These are phyloP conservation scores for Catocala fraxini DNA, from an alignment of 2,888 invertebrate genomes.

Conservation along the genomic window DNA sequence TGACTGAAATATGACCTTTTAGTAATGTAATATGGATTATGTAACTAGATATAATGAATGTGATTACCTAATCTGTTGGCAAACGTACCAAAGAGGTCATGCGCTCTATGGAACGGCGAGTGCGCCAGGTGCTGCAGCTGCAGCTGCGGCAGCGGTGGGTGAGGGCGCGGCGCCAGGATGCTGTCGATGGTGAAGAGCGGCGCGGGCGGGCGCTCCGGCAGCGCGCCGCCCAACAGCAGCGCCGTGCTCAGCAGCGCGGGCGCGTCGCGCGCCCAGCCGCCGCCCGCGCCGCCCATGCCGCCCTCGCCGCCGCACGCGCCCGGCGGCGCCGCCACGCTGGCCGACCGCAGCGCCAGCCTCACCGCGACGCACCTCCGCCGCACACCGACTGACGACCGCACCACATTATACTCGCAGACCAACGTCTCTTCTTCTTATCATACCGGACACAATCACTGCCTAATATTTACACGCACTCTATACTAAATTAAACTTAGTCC, in stretches of 20 bases:
- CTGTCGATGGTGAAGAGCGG: slow-evolving; percentile 95
- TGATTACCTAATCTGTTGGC: slow-evolving; percentile 58
- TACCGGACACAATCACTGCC: slow-evolving; percentile 24
- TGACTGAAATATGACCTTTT: no score
- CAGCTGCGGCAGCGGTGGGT: slow-evolving; percentile 87
- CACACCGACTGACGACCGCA: slow-evolving; percentile 21
- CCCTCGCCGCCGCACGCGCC: slow-evolving; percentile 58
- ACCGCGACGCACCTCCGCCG: slow-evolving; percentile 43
- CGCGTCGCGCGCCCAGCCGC: slow-evolving; percentile 78
- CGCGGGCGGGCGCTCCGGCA: slow-evolving; percentile 83
- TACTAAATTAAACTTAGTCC: neutral
- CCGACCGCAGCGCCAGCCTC: slow-evolving; percentile 45
- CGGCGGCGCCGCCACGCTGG: slow-evolving; percentile 75
- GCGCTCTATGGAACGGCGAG: slow-evolving; percentile 90
- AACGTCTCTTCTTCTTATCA: slow-evolving; percentile 41
- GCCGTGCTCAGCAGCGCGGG: slow-evolving; percentile 84
- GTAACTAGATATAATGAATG: neutral
- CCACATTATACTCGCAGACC: slow-evolving; percentile 51
- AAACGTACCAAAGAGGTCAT: slow-evolving; percentile 93
- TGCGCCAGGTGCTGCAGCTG: slow-evolving; percentile 88
- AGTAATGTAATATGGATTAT: neutral
- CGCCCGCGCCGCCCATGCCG: slow-evolving; percentile 77
- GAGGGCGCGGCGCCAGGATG: slow-evolving; percentile 92
- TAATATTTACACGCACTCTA: slow-evolving; percentile 15
- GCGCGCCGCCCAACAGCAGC: slow-evolving; percentile 82